These are phyloP conservation scores for Drosophila funebris DNA, from an alignment of 1,140 invertebrate species.

Conservation along the genomic window DNA sequence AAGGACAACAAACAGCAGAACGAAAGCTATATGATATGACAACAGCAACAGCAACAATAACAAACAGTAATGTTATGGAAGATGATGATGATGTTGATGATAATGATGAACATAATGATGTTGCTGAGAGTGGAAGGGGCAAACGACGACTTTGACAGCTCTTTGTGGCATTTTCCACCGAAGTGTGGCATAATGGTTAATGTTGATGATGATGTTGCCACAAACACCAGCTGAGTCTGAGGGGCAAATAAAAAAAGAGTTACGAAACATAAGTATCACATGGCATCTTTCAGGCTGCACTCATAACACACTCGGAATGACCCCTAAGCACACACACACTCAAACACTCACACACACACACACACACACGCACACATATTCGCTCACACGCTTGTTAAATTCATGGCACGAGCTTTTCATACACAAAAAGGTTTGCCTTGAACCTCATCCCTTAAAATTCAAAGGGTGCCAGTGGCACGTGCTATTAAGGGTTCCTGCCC, in stretches of 20 bases:
- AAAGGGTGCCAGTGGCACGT: slow-evolving; percentile 53
- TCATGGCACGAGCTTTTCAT: slow-evolving; percentile 65
- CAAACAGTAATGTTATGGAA: slow-evolving; percentile 43
- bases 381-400: slow-evolving; percentile 65
- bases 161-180: slow-evolving; percentile 66
- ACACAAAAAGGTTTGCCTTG: slow-evolving; percentile 63
- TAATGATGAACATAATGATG: slow-evolving; percentile 33
- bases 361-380: slow-evolving; percentile 28
- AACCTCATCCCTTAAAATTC: neutral
- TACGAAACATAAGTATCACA: slow-evolving; percentile 29
- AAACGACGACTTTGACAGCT: slow-evolving; percentile 74
- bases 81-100: slow-evolving; percentile 32
- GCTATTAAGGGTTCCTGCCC: slow-evolving; percentile 14
- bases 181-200: slow-evolving; percentile 25
- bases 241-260: slow-evolving; percentile 3
- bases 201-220: slow-evolving; percentile 17
- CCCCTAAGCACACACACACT: neutral
- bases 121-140: neutral
- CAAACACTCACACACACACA: neutral
- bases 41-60: slow-evolving; percentile 39
- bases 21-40: slow-evolving; percentile 58
- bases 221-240: slow-evolving; percentile 2
- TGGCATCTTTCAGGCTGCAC: slow-evolving; percentile 18
- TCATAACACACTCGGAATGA: slow-evolving; percentile 15
- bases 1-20: slow-evolving; percentile 46